Evolutionary conservation across 2,113 vertebrate genomes (phyloP).

Genomic region (Urocitellus parryii): DNA sequence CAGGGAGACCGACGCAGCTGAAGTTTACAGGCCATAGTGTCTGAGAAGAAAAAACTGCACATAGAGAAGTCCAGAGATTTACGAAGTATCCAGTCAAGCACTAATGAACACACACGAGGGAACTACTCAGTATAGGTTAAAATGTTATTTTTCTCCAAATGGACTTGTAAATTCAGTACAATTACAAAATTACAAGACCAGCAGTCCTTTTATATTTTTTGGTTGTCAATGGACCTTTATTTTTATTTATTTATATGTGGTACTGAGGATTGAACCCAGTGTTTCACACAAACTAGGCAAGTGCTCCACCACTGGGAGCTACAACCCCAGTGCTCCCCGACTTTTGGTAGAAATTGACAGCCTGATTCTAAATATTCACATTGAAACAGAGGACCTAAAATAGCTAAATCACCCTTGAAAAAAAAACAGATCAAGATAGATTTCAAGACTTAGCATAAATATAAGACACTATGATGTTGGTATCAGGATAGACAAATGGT

Average conservation of each 20-base stretch:
- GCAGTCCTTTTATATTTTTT: not conserved
- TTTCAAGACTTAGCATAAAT: not conserved
- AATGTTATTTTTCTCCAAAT: not conserved
- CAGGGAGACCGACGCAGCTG: not conserved
- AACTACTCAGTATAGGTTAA: not conserved
- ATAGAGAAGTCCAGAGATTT: not conserved
- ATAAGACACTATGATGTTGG: not conserved
- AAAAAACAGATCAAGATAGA: not conserved
- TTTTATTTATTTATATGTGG: no score
- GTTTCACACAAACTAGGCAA: no score
- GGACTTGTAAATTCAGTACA: not conserved
- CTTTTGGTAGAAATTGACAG: not conserved
- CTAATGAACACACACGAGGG: not conserved
- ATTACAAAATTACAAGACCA: not conserved
- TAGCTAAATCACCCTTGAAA: not conserved
- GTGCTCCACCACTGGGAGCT: no score
- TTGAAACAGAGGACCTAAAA: not conserved
- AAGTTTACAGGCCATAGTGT: not conserved
- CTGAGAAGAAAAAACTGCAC: not conserved
- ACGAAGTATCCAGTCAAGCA: not conserved
- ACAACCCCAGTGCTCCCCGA: no score
- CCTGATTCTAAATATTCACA: slow-evolving; percentile 4
- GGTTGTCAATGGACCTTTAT: no score
- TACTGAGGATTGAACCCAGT: no score
- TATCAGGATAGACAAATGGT: not conserved